Evolutionary conservation across 2,113 vertebrate species (phyloP).

Genomic region (Odocoileus virginianus): DNA sequence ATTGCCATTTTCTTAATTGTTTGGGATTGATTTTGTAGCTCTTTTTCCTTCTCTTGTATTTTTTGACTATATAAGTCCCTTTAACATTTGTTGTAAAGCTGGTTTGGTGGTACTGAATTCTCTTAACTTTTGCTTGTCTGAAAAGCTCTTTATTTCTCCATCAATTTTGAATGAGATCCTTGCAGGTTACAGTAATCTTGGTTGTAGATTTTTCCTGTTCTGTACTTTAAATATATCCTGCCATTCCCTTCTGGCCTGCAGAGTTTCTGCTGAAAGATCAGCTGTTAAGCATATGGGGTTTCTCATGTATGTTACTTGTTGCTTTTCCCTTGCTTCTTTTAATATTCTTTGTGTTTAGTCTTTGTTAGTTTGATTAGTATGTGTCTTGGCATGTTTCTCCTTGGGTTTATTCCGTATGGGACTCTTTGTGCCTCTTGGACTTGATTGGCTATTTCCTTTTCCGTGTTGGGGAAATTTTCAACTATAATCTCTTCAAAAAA

Average conservation of each 20-base stretch:
- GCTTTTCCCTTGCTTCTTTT: neutral
- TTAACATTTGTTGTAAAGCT: neutral
- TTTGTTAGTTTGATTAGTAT: neutral
- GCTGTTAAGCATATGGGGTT: neutral
- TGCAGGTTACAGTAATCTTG: neutral
- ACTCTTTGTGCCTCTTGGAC: neutral
- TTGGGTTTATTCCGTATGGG: neutral
- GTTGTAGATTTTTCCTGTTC: neutral
- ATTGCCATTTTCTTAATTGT: neutral
- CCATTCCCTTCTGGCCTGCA: neutral
- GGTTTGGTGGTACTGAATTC: neutral
- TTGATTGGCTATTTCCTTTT: neutral
- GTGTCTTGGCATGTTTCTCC: neutral
- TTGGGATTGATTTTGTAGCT: neutral
- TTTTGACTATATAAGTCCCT: neutral
- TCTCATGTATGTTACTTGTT: neutral
- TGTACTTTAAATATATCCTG: neutral
- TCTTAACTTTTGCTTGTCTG: neutral
- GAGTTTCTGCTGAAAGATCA: neutral
- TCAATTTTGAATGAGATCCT: neutral
- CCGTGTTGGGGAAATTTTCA: neutral
- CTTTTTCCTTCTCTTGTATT: neutral
- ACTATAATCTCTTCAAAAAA: neutral
- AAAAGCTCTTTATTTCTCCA: neutral
- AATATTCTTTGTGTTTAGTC: neutral